Conservation (phyloP, 2,888 invertebrate species). For the Luffia ferchaultella region DNA sequence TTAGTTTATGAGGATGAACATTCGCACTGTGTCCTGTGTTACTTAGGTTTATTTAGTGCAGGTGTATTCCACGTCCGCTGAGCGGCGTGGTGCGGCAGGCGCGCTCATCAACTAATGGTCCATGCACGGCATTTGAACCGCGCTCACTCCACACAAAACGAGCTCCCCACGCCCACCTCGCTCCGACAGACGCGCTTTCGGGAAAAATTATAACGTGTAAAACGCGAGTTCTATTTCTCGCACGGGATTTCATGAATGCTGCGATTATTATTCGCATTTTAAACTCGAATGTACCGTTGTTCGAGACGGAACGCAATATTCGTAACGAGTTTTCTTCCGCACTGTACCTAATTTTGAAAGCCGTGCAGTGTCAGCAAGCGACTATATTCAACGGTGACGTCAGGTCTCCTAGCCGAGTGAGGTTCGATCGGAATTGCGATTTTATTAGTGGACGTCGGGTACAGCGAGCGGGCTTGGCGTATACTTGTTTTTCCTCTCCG, state of each 20-base stretch:
- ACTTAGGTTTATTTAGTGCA: not conserved
- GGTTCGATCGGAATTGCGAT: slow-evolving; percentile 57
- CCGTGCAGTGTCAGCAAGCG: not conserved
- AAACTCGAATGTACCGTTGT: slow-evolving; percentile 62
- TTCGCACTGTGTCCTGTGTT: not conserved
- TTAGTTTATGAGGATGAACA: no score
- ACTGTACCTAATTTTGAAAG: slow-evolving; percentile 49
- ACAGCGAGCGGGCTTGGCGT: slow-evolving; percentile 22
- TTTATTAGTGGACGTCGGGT: slow-evolving; percentile 55
- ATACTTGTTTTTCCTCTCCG: slow-evolving; percentile 60
- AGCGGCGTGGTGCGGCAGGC: slow-evolving; percentile 23
- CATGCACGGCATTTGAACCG: slow-evolving; percentile 66
- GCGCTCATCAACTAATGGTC: slow-evolving; percentile 68
- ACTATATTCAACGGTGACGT: no score
- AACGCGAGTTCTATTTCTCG: slow-evolving; percentile 62
- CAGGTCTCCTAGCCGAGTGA: slow-evolving; percentile 30
- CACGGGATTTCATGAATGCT: slow-evolving; percentile 61
- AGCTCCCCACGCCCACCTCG: not conserved
- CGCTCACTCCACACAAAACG: slow-evolving; percentile 39
- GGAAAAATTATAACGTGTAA: slow-evolving; percentile 66
- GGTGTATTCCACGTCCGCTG: not conserved
- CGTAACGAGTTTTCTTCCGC: slow-evolving; percentile 61
- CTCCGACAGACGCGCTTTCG: slow-evolving; percentile 34
- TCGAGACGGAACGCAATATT: slow-evolving; percentile 61
- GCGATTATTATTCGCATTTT: slow-evolving; percentile 65